phyloP scores from a whole-genome alignment of 2,888 invertebrate genomes.

The Parnassius smintheus region DNA sequence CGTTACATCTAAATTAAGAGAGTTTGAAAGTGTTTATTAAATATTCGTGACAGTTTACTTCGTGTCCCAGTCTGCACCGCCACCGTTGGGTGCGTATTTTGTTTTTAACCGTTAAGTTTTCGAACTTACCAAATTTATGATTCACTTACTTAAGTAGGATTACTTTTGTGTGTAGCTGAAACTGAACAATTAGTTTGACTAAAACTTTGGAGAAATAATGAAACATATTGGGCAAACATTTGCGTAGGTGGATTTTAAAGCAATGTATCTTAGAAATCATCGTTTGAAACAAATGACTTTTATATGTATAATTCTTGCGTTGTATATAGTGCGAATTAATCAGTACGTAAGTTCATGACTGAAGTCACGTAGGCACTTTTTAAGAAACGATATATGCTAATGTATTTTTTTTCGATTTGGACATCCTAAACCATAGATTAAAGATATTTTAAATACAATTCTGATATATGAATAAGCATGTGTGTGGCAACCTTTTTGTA shows the following conservation, averaged over 20 bases:
- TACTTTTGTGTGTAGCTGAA: not conserved
- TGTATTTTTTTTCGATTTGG: not conserved
- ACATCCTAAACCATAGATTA: too few relatives aligned
- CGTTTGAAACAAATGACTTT: not conserved
- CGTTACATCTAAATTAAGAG: slow-evolving; percentile 7
- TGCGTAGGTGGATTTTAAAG: slow-evolving; percentile 3
- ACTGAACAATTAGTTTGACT: not conserved
- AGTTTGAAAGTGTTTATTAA: slow-evolving; percentile 22
- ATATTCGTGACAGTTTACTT: slow-evolving; percentile 23
- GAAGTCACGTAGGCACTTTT: slow-evolving; percentile 23
- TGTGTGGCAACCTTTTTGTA: too few relatives aligned
- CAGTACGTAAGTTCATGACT: slow-evolving; percentile 17
- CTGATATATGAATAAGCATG: too few relatives aligned
- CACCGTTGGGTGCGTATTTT: not conserved
- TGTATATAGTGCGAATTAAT: slow-evolving; percentile 7
- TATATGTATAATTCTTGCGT: slow-evolving; percentile 8
- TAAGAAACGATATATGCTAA: slow-evolving; percentile 9
- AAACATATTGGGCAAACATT: slow-evolving; percentile 7
- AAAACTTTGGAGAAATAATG: not conserved
- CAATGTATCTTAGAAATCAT: not conserved
- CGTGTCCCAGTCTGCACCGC: slow-evolving; percentile 1
- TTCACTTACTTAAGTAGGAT: not conserved
- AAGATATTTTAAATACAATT: too few relatives aligned
- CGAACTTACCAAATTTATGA: slow-evolving; percentile 3
- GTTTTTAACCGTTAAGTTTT: slow-evolving; percentile 10